These are phyloP conservation scores for Vidua chalybeata DNA, from an alignment of 2,113 vertebrate genomes.

Conservation along the genomic window DNA sequence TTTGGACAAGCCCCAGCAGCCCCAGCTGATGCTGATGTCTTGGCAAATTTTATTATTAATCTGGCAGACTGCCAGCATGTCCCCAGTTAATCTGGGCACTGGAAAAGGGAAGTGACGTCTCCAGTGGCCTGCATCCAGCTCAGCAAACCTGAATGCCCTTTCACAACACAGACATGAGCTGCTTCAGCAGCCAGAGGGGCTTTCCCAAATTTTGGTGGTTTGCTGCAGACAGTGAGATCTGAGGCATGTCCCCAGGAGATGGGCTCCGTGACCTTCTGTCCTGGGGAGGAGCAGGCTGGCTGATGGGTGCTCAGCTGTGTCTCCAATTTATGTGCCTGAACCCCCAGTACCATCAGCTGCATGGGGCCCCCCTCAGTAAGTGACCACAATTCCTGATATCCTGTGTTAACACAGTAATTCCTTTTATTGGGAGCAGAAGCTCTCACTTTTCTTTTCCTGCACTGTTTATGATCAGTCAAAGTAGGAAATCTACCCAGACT, in stretches of 20 bases:
- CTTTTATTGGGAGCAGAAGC: background rate
- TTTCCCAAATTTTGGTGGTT: background rate
- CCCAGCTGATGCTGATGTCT: background rate
- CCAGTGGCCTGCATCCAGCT: background rate
- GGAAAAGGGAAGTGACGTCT: background rate
- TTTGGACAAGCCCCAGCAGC: background rate
- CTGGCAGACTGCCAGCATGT: background rate
- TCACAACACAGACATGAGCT: background rate
- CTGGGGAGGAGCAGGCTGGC: background rate
- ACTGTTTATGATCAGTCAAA: background rate
- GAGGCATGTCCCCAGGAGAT: accelerated
- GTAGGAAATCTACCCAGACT: background rate
- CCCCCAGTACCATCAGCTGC: background rate
- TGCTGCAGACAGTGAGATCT: background rate
- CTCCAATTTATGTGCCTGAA: background rate
- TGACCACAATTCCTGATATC: background rate
- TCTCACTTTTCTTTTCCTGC: background rate
- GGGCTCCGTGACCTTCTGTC: background rate
- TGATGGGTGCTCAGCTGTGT: background rate
- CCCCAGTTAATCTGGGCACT: background rate
- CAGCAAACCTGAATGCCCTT: background rate
- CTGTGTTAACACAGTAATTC: background rate
- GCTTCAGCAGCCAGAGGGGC: background rate
- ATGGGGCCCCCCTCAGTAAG: background rate
- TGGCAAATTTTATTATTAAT: background rate